Evolutionary conservation across 2,113 vertebrate species (phyloP), one percentile per base, ranked within the genome.

Genomic region (Synodontis membranacea): DNA sequence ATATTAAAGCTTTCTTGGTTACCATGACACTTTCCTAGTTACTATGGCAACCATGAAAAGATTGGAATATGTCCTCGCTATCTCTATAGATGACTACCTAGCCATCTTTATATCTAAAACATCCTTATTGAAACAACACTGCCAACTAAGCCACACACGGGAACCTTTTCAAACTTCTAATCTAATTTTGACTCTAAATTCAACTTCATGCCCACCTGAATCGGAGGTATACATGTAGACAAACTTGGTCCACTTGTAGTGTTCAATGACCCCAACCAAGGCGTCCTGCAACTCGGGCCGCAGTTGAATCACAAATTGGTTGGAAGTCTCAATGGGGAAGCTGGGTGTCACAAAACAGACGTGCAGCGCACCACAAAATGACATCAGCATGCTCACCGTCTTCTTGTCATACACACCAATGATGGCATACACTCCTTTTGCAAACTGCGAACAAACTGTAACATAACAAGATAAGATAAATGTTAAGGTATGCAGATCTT

Each of bases 211-310:
- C 92, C 94, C 92, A 99, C 98, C 98, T 88, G 97, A 95, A 90
- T 99, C 97, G 0, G 98, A 98, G 54, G 98, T 97, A 89, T 99
- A 99, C 93, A 99, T 99, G 93, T 99, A 99, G 92, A 99, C 97
- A 64, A 99, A 99, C 92, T 97, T 98, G 94, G 95, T 97, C 98
- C 98, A 99, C 85, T 95, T 96, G 92, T 99, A 99, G 94, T 97
- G 96, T 83, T 99, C 96, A 0, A 99, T 98, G 88, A 99, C 96
- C 14, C 94, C 97, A 91, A 99, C 97, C 91, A 99, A 95, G 19
- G 97, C 97, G 15, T 98, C 97, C 93, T 99, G 98, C 1, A 99
- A 95, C 92, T 99, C 97, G 0, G 98, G 98, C 89, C 98, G 96
- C 88, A 99, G 95, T 95, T 99, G 98, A 76, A 99, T 97, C 85